Percentiles rank a stretch among this genome's conserved stretches.
phyloP scores from a whole-genome alignment of 2,888 invertebrate species.

The Perizoma affinitatum region DNA sequence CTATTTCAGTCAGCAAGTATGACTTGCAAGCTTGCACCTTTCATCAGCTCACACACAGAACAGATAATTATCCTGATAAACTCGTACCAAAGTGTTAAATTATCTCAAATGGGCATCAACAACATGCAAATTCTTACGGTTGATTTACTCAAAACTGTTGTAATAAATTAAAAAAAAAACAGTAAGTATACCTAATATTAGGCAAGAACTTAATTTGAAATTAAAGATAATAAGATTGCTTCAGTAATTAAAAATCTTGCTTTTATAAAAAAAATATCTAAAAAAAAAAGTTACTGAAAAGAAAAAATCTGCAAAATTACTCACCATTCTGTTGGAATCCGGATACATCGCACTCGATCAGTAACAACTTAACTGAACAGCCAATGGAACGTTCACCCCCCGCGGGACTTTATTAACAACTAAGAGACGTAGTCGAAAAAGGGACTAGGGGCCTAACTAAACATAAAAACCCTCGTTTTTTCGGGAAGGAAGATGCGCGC shows the following conservation, averaged over 20 bases:
- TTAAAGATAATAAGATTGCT: neutral
- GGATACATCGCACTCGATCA: constrained; percentile 59
- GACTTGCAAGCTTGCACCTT: constrained; percentile 53
- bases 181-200: no score
- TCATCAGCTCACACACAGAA: constrained; percentile 25
- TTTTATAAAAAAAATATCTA: constrained; percentile 6
- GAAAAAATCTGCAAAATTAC: constrained; percentile 37
- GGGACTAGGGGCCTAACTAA: constrained; percentile 46
- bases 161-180: no score
- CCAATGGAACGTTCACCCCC: constrained; percentile 54
- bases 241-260: neutral
- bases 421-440: constrained; percentile 47
- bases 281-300: constrained; percentile 23
- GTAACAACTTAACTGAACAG: constrained; percentile 43
- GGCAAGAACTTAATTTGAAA: no score
- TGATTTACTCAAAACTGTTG: no score
- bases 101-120: no score
- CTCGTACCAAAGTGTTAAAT: no score
- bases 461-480: constrained; percentile 59
- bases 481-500: constrained; percentile 71
- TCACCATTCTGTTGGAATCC: constrained; percentile 61
- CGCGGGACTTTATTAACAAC: constrained; percentile 50
- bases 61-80: no score
- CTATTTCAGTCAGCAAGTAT: constrained; percentile 21
- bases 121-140: no score